phyloP scores from a whole-genome alignment of 2,888 invertebrate genomes.

The Cylindroiulus punctatus region DNA sequence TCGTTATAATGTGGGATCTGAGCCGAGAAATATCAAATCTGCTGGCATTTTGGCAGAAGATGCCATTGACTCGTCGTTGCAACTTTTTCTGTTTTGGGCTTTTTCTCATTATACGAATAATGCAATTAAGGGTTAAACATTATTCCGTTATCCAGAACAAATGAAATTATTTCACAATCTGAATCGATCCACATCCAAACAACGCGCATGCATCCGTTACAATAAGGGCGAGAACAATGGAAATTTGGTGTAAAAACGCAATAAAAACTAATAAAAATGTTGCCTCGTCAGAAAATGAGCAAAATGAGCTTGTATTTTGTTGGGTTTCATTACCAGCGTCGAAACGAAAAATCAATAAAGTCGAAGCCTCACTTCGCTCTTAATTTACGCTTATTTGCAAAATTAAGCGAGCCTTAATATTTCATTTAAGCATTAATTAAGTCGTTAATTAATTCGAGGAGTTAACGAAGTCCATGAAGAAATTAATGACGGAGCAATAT shows the following conservation, averaged over 20 bases:
- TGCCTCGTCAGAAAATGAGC: neutral
- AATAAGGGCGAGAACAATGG: neutral
- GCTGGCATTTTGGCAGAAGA: neutral
- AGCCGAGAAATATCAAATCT: neutral
- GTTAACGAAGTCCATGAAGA: neutral
- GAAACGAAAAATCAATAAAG: neutral
- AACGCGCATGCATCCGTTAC: neutral
- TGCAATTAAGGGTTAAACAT: slow-evolving; percentile 26
- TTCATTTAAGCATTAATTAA: neutral
- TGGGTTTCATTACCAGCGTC: neutral
- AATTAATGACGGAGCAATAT: too few relatives aligned
- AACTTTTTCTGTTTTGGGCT: neutral
- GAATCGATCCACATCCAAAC: neutral
- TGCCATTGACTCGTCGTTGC: neutral
- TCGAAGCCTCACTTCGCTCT: neutral
- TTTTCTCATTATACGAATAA: neutral
- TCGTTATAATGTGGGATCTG: neutral
- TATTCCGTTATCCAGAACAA: neutral
- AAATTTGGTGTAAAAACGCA: neutral
- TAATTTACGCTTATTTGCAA: neutral
- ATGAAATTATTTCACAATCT: slow-evolving; percentile 20
- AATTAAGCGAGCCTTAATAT: neutral
- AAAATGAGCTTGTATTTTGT: neutral
- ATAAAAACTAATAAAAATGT: too few relatives aligned
- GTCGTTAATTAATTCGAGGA: neutral